Evolutionary conservation across 2,888 invertebrate species (phyloP), one percentile per base, ranked within the genome.

Genomic region (Pammene fasciana): DNA sequence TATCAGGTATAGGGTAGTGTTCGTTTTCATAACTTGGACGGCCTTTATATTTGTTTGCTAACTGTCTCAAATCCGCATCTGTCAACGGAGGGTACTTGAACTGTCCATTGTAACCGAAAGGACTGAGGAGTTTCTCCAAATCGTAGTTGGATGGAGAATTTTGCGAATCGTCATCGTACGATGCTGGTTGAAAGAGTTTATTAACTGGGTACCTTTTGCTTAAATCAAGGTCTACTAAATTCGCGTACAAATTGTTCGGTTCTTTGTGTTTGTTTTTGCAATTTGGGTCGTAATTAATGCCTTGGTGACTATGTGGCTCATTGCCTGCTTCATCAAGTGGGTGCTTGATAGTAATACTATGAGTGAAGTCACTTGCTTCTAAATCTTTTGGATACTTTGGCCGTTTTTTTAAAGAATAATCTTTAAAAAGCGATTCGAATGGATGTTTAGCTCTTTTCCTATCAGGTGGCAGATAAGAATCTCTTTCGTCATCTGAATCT

Each of bases 231-330:
- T 89, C 88, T 46, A 81, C 81, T 43, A 79, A 74, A 71, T 81
- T 86, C 11, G 82, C 78, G 76, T 86, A 86, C 67, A 79, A 78
- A 76, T 82, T 81, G 38, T 79, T 81, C 61, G 76, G 81, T 79
- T 85, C 86, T 74, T 85, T 86, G 78, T 85, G 82, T 80, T 90
- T 90, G 10, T 83, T 86, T 82, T 89, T 89, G 74, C 90, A 90
- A 79, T 89, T 86, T 41, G 88, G 87, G 73, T 91, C 89, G 71
- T 82, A 84, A 74, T 79, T 83, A 71, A 87, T 84, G 38, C 89
- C 90, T 64, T 86, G 79, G 77, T 90, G 89, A 76, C 87, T 86
- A 72, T 87, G 83, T 13, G 88, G 81, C 54, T 86, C 85, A 45
- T 79, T 80, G 66, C 84, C 82, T 54, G 75, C 73, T 60, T 87